Evolutionary conservation across 2,888 invertebrate genomes (phyloP).

Genomic region (Atethmia centrago): DNA sequence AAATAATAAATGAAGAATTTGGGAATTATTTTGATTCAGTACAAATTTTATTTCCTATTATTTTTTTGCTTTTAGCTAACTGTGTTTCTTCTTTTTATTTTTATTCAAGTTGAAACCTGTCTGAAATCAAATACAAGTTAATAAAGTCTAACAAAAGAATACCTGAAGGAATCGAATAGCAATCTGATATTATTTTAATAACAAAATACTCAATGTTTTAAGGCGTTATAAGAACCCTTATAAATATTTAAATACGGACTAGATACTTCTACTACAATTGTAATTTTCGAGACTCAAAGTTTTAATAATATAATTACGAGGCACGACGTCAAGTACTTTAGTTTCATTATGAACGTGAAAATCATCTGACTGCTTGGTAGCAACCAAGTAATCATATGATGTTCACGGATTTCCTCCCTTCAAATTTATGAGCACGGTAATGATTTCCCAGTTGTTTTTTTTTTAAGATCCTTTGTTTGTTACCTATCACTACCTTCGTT

Average conservation of each 20-base stretch:
- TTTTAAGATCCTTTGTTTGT: not conserved
- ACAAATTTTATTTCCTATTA: not conserved
- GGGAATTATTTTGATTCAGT: not conserved
- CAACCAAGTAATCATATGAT: too few species aligned
- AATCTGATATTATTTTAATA: not conserved
- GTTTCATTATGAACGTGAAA: constrained; percentile 25
- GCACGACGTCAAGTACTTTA: constrained; percentile 11
- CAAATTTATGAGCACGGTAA: constrained; percentile 11
- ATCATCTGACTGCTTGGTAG: not conserved
- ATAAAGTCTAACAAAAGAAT: not conserved
- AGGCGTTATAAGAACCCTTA: not conserved
- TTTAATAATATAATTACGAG: constrained; percentile 10
- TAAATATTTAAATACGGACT: not conserved
- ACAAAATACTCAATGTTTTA: not conserved
- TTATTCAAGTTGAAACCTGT: not conserved
- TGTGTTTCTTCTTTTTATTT: too few species aligned
- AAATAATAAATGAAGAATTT: not conserved
- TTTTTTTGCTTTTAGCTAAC: not conserved
- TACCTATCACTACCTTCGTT: not conserved
- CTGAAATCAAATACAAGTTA: not conserved
- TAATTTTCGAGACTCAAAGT: constrained; percentile 17
- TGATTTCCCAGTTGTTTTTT: constrained; percentile 13
- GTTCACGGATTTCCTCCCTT: constrained; percentile 7
- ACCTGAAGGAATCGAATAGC: not conserved
- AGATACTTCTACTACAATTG: not conserved